Evolutionary conservation across 2,113 vertebrate species (phyloP), one percentile per base, ranked within the genome.

Genomic region (Arizona elegans): DNA sequence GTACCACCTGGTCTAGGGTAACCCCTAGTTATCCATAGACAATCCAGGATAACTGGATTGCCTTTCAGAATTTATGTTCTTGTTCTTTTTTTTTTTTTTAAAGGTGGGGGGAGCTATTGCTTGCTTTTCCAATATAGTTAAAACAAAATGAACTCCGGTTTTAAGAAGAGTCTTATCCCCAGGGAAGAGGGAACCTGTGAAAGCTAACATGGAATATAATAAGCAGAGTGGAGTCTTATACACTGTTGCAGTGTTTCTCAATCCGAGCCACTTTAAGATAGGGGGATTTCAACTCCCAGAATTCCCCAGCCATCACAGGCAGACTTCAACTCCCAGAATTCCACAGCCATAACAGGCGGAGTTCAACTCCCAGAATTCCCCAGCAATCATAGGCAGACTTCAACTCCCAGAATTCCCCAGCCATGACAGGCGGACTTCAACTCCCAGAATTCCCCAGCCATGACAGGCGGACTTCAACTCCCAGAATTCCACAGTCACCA

Each of bases 291-390:
- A 81, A 4, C 17, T 43, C n/a, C 70, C 65, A 70, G 11, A n/a
- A 70, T 70, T 13, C 10, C 29, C 62, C 62, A n/a, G 9, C 10
- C 10, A 11, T 62, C 10, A 12, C 56, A 2, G 0, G 7, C 0
- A 1, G 24, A 29, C 24, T 62, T 29, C 24, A 59, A 26, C 1
- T 62, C 24, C 59, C 26, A 62, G 59, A 62, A 62, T 62, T 62
- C 9, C 3, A 9, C 59, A 29, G 0, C 9, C 9, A 4, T 11
- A 11, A 10, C 2, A 1, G 1, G 11, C 5, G 4, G 11, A n/a
- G 11, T 13, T 65, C 26, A 65, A n/a, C 29, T 29, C 26, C 62
- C 62, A 65, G 26, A 29, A 65, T n/a, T 65, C 62, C 3, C 3
- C 62, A 29, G 26, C 11, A 4, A n/a, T 29, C 1, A 59, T 2